A percentile compares a stretch with the other conserved stretches of the same genome.
phyloP scores from a whole-genome alignment of 1,140 invertebrate species.

The Ectropis grisescens region DNA sequence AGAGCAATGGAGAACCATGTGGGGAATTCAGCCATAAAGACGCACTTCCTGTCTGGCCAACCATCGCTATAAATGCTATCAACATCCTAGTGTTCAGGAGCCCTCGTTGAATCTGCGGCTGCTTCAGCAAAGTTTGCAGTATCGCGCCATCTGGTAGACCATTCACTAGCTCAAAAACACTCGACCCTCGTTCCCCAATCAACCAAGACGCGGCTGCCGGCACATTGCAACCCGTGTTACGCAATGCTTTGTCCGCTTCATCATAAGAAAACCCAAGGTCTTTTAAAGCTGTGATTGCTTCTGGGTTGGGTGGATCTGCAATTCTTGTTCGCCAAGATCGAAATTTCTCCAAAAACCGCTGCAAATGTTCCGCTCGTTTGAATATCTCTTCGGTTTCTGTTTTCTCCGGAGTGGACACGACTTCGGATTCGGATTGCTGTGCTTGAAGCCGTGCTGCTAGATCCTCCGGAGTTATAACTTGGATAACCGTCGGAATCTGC shows the following conservation, averaged over 20 bases:
- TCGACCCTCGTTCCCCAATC: conserved; percentile 47
- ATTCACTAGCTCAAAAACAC: conserved; percentile 44
- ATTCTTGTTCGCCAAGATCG: conserved; percentile 39
- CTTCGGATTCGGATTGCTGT: conserved; percentile 5
- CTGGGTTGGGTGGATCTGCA: conserved; percentile 32
- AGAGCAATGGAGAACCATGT: conserved; percentile 45
- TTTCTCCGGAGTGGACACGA: conserved; percentile 3
- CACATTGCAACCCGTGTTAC: conserved; percentile 40
- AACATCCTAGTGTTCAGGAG: conserved; percentile 55
- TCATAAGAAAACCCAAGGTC: conserved; percentile 40
- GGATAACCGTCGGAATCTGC: conserved; percentile 23
- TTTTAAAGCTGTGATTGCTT: conserved; percentile 33
- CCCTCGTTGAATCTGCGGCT: conserved; percentile 51
- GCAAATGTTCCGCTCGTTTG: conserved; percentile 40
- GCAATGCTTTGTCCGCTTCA: conserved; percentile 34
- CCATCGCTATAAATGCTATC: conserved; percentile 59
- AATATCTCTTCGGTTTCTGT: conserved; percentile 20
- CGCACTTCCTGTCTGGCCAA: conserved; percentile 45
- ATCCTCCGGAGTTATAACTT: conserved; percentile 53
- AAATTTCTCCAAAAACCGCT: conserved; percentile 49
- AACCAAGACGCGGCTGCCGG: conserved; percentile 53
- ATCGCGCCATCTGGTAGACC: conserved; percentile 47
- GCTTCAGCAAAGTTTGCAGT: conserved; percentile 44
- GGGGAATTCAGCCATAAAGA: conserved; percentile 53
- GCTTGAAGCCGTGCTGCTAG: conserved; percentile 27